These are phyloP conservation scores for Drosophila flavopinicola DNA, from an alignment of 2,888 invertebrate genomes.

Conservation along the genomic window DNA sequence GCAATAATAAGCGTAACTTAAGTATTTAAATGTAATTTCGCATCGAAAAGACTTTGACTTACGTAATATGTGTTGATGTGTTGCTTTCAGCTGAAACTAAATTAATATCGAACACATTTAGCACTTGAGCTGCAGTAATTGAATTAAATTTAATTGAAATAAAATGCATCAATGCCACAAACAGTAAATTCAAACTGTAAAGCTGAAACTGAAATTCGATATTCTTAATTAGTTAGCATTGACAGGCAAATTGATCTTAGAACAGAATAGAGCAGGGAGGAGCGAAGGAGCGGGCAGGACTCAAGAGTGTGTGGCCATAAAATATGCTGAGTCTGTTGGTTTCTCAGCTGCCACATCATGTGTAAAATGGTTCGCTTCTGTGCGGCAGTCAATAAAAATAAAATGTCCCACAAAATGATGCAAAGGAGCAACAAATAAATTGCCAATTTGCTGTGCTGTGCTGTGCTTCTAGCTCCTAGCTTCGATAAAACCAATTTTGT, in stretches of 20 bases:
- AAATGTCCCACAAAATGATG: conserved; percentile 42
- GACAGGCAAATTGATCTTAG: conserved; percentile 12
- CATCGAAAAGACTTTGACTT: neutral
- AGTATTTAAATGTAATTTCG: conserved; percentile 3
- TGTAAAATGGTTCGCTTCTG: conserved; percentile 55
- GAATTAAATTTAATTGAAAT: conserved; percentile 25
- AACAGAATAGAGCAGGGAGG: neutral
- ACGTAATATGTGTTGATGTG: conserved; percentile 4
- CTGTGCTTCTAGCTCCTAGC: conserved; percentile 25
- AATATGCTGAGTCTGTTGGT: conserved; percentile 24
- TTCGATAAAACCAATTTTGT: conserved; percentile 43
- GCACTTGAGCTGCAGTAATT: conserved; percentile 17
- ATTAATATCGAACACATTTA: conserved; percentile 15
- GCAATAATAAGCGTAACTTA: no score
- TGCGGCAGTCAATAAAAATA: conserved; percentile 50
- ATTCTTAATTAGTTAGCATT: conserved; percentile 43
- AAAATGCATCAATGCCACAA: conserved; percentile 19
- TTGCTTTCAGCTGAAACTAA: conserved; percentile 3
- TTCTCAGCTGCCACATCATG: conserved; percentile 43
- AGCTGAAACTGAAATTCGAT: conserved; percentile 34
- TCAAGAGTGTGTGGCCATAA: conserved; percentile 29
- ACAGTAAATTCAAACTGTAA: conserved; percentile 13
- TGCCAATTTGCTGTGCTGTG: conserved; percentile 61
- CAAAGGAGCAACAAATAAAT: conserved; percentile 59
- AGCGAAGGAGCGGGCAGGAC: neutral